Base-by-base conservation (phyloP, 2,113 vertebrate genomes). In the Melanostigma gelatinosum region DNA sequence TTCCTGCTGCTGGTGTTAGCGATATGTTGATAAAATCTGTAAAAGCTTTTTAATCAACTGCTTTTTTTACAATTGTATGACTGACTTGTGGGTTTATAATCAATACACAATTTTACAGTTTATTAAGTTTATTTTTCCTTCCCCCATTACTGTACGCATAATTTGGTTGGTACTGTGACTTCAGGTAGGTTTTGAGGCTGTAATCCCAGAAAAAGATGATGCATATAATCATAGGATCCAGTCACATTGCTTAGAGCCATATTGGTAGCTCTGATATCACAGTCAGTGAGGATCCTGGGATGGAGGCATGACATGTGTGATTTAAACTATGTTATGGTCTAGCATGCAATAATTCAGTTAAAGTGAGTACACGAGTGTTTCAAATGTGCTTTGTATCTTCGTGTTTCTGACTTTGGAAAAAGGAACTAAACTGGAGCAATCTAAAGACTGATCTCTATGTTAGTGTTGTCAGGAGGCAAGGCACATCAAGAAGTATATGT, bases 401-500 rank as follows among this genome's bases (percentile, higher is more conserved):
- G 55, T 63, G 29, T 70, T 57, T 58, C 58, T 66, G 40, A 75
- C 6, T 57, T 29, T 8, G 12, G 42, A 46, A 76, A 83, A 54
- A 32, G 46, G 13, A 77, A 46, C 27, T 44, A 74, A 88, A 89
- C 52, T 75, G 70, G 63, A 81, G 79, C 68, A 66, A 84, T 88
- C 42, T 61, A 75, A 48, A 63, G 29, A 34, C 36, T 3, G 10
- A 66, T 42, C 34, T 64, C 60, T 57, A 46, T 34, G 32, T 66
- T 78, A 27, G 11, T 58, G 24, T 24, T 57, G 54, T 67, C 32
- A 58, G 65, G 44, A 80, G 62, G 74, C 54, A 46, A 78, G 62
- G 54, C 75, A 79, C 68, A 85, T 74, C 11, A 62, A 82, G 75
- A 80, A 79, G 79, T 75, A 75, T 72, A 74, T 85, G 85, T 88